Evolutionary conservation across 2,797 vertebrate genomes (phyloP).

Genomic region (Ibycter americanus): DNA sequence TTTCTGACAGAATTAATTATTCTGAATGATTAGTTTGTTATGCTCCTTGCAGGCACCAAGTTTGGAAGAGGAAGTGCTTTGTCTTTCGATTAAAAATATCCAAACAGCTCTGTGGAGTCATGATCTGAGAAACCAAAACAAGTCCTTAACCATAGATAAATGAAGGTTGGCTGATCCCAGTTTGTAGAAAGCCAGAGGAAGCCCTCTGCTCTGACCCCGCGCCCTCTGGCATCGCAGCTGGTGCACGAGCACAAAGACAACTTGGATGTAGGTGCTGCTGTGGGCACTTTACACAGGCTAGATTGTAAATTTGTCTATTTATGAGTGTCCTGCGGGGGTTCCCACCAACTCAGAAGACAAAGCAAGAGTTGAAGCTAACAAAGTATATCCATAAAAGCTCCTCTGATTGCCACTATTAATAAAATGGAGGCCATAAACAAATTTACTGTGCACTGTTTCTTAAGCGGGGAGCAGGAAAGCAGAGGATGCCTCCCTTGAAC

Average conservation of each 20-base stretch:
- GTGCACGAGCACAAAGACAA: conserved; percentile 68
- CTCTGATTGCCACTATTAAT: conserved; percentile 66
- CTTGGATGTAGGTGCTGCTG: conserved; percentile 63
- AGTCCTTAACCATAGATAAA: conserved; percentile 64
- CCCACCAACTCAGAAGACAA: conserved; percentile 65
- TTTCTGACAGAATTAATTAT: conserved; percentile 74
- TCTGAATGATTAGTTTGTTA: conserved; percentile 68
- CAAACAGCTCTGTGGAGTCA: conserved; percentile 68
- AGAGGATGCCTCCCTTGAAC: neutral
- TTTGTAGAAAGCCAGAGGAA: conserved; percentile 56
- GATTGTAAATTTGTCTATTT: conserved; percentile 79
- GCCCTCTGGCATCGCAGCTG: conserved; percentile 75
- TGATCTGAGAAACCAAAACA: conserved; percentile 73
- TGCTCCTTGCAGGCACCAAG: conserved; percentile 53
- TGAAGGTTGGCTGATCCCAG: conserved; percentile 46
- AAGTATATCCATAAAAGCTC: conserved; percentile 65
- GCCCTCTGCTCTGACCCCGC: conserved; percentile 53
- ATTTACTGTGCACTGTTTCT: conserved; percentile 56
- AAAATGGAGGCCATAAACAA: conserved; percentile 66
- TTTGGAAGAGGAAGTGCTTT: conserved; percentile 73
- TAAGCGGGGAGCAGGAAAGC: neutral
- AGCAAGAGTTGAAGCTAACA: conserved; percentile 52
- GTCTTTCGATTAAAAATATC: conserved; percentile 73
- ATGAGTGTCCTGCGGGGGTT: conserved; percentile 68
- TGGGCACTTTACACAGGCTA: conserved; percentile 67